Evolutionary conservation across 1,140 invertebrate species (phyloP).

Genomic region (Dendroctonus ponderosae): DNA sequence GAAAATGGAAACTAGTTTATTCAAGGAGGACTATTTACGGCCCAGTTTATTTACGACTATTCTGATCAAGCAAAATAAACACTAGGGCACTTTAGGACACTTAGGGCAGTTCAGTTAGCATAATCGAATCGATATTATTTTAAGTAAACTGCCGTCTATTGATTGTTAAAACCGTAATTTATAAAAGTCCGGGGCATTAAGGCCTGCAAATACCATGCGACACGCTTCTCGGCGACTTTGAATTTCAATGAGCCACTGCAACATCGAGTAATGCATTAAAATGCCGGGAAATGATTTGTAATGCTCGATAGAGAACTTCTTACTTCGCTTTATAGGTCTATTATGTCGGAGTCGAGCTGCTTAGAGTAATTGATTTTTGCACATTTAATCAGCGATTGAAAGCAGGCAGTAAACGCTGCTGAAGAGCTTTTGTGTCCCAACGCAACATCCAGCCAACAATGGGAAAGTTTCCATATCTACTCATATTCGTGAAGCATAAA

Average conservation of each 20-base stretch:
- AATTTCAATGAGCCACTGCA: slow-evolving; percentile 15
- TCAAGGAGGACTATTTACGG: neutral
- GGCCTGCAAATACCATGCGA: neutral
- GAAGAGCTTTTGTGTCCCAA: too few species aligned
- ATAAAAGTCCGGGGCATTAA: slow-evolving; percentile 3
- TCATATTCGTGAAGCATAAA: slow-evolving; percentile 12
- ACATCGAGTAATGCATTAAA: slow-evolving; percentile 11
- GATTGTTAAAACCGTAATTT: neutral
- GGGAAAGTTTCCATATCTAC: too few species aligned
- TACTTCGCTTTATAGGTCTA: slow-evolving; percentile 13
- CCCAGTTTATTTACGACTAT: neutral
- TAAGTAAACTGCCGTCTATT: too few species aligned
- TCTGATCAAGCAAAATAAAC: neutral
- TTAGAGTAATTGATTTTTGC: slow-evolving; percentile 3
- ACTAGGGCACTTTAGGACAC: too few species aligned
- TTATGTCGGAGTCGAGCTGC: slow-evolving; percentile 6
- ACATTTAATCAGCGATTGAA: neutral
- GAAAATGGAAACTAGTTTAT: slow-evolving; percentile 9
- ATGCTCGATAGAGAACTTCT: slow-evolving; percentile 13
- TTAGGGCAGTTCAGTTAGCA: too few species aligned
- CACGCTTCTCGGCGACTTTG: neutral
- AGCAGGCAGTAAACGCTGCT: too few species aligned
- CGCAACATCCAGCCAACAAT: too few species aligned
- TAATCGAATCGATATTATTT: too few species aligned
- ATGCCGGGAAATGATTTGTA: slow-evolving; percentile 11